phyloP scores from a whole-genome alignment of 2,797 vertebrate genomes.

The Tiaroga cobitis region DNA sequence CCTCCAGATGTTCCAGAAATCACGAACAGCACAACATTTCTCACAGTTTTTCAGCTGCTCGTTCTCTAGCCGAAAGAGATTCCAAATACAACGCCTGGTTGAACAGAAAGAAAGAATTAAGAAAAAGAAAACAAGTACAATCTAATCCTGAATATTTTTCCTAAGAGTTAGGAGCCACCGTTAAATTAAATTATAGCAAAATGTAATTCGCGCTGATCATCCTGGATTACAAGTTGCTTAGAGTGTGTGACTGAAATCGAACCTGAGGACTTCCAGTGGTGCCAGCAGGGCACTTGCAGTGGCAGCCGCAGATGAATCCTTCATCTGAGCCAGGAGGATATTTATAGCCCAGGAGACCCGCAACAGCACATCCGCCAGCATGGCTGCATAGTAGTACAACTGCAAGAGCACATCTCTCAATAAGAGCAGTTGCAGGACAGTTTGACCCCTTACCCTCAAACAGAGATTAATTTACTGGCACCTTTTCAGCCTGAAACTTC shows the following conservation, averaged over 20 bases:
- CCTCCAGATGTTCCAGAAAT: conserved; percentile 70
- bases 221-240: conserved; percentile 1
- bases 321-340: conserved; percentile 81
- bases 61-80: conserved; percentile 86
- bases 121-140: neutral
- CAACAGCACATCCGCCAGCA: conserved; percentile 84
- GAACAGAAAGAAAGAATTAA: neutral
- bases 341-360: conserved; percentile 88
- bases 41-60: conserved; percentile 88
- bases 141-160: neutral
- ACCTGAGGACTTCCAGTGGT: conserved; percentile 88
- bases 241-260: conserved; percentile 61
- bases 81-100: conserved; percentile 85
- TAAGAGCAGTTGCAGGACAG: neutral
- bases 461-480: neutral
- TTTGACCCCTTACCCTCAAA: neutral
- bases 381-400: conserved; percentile 80
- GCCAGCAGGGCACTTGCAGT: conserved; percentile 82
- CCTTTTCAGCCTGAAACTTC: neutral
- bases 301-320: conserved; percentile 69
- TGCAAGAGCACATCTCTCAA: conserved; percentile 31
- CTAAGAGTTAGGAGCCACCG: neutral
- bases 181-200: neutral
- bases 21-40: conserved; percentile 81
- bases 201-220: conserved; percentile 12